Evolutionary conservation across 2,797 vertebrate genomes (phyloP), one percentile per base, ranked within the genome.

Genomic region (Chromis chromis): DNA sequence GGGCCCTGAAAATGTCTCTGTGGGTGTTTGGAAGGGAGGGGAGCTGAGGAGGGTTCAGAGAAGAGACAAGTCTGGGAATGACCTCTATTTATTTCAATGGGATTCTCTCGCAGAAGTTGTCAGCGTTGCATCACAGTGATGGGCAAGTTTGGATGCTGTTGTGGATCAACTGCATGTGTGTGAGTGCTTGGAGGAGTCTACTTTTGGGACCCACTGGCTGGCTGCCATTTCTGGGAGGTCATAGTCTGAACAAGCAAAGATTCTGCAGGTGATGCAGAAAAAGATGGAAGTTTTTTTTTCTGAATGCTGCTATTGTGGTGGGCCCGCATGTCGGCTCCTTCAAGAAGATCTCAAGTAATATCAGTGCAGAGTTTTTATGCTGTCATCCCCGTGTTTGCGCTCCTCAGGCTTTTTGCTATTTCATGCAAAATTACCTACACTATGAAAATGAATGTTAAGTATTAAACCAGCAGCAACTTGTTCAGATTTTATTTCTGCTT

Each of bases 1-100:
- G 82, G 88, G 71, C 81, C 78, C 66, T 76, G 76, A 80, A 76
- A 81, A 74, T 79, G 83, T 83, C 86, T 89, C 72, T 14, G 57
- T 73, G 79, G 76, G 79, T 61, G 81, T 85, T 76, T 85, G 70
- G 69, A 72, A 58, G 60, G 69, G 69, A 58, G 58, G 48, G 49
- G 3, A 14, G 31, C 31, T 40, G 67, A 66, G 44, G 66, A 70
- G 63, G 60, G 57, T 36, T 70, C 70, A 39, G 74, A 82, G 82
- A 83, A 62, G 64, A 77, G 73, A 64, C 21, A 61, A 82, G 68
- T 67, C 71, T 62, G 78, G 78, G 82, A 79, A 74, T 90, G 79
- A 88, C 90, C 91, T 90, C 88, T 80, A 85, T 93, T 92, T 94
- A 83, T 91, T 92, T 88, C 58, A 44, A 81, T 56, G 67, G 76